These are phyloP conservation scores for Phlogophora meticulosa DNA, from an alignment of 2,888 invertebrate species.

Conservation along the genomic window DNA sequence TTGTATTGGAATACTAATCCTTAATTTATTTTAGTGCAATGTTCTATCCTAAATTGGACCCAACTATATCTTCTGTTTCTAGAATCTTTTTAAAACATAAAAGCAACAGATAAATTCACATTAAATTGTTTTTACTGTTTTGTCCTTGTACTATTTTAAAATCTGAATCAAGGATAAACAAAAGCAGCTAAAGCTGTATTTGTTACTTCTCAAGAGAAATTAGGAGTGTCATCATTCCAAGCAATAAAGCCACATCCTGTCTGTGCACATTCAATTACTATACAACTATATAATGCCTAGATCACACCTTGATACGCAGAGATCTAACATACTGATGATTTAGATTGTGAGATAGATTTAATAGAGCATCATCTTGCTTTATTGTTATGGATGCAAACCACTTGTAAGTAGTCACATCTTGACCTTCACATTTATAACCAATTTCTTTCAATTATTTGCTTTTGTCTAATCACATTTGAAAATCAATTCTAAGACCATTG, in stretches of 20 bases:
- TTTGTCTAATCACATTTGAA: not conserved
- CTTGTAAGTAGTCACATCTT: constrained; percentile 20
- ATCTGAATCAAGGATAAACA: no score
- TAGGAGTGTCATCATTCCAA: constrained; percentile 41
- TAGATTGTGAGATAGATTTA: constrained; percentile 15
- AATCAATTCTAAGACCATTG: not conserved
- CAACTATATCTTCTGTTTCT: not conserved
- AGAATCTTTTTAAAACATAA: no score
- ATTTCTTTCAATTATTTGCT: constrained; percentile 10
- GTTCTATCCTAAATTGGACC: not conserved
- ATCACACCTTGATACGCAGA: constrained; percentile 2
- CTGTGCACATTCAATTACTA: constrained; percentile 40
- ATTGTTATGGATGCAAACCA: constrained; percentile 26
- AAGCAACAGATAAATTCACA: not conserved
- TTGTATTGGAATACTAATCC: not conserved
- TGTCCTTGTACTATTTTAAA: constrained; percentile 14
- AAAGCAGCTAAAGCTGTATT: constrained; percentile 18
- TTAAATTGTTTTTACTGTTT: constrained; percentile 5
- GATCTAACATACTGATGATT: constrained; percentile 9
- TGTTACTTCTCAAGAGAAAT: constrained; percentile 23
- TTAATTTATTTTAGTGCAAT: not conserved
- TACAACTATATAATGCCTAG: constrained; percentile 10
- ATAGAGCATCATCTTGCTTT: constrained; percentile 7
- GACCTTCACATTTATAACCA: constrained; percentile 15
- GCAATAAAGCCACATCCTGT: constrained; percentile 50